phyloP scores from a whole-genome alignment of 1,140 invertebrate species.

The Magallana gigas region DNA sequence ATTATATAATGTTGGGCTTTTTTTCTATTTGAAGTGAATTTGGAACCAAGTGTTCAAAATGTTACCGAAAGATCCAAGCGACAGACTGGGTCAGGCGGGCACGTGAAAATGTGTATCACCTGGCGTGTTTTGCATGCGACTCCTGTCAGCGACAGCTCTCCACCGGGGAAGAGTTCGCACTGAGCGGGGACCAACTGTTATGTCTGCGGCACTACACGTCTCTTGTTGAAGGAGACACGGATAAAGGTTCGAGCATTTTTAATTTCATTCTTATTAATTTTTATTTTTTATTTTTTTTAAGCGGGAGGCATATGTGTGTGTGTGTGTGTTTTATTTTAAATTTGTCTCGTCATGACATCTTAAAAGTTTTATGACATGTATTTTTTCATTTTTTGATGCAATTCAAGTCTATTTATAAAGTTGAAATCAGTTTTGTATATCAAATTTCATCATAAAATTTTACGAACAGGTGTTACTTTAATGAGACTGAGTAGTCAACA shows the following conservation, averaged over 20 bases:
- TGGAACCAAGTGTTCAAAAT: conserved; percentile 36
- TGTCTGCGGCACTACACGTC: conserved; percentile 31
- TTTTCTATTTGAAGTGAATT: conserved; percentile 27
- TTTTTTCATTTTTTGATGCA: too few species aligned
- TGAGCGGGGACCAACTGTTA: conserved; percentile 32
- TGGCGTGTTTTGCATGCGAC: conserved; percentile 44
- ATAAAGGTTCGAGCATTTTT: background rate
- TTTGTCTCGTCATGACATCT: too few species aligned
- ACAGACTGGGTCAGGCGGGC: conserved; percentile 46
- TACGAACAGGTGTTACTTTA: too few species aligned
- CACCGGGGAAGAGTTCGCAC: conserved; percentile 46
- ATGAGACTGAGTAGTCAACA: too few species aligned
- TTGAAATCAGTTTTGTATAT: too few species aligned
- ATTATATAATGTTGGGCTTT: background rate
- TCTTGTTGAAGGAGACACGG: conserved; percentile 23
- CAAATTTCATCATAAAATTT: too few species aligned
- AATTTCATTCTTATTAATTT: too few species aligned
- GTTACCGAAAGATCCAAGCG: background rate
- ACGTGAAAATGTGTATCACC: conserved; percentile 40
- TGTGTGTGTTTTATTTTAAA: background rate
- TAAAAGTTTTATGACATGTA: too few species aligned
- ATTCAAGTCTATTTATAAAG: too few species aligned
- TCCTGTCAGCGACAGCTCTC: conserved; percentile 41
- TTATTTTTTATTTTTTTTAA: too few species aligned
- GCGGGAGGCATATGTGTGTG: too few species aligned